These are phyloP conservation scores for Colletes collaris DNA, from an alignment of 2,888 invertebrate species.

Conservation along the genomic window DNA sequence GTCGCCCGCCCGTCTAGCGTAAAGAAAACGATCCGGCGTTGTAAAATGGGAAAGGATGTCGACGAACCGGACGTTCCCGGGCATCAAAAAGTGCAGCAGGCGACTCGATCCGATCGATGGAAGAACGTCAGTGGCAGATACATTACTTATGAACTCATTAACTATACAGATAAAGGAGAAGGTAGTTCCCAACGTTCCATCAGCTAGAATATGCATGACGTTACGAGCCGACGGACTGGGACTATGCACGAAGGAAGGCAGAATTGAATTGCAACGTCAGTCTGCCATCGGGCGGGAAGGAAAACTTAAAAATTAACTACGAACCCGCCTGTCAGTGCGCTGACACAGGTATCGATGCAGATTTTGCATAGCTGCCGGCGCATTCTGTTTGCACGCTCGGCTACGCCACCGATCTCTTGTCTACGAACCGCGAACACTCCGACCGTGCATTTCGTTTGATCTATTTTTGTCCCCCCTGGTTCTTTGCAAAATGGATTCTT, in stretches of 20 bases:
- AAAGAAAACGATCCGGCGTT: too few species aligned
- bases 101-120: conserved; percentile 59
- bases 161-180: conserved; percentile 73
- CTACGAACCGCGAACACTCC: not conserved
- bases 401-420: not conserved
- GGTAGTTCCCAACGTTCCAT: conserved; percentile 67
- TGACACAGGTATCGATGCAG: conserved; percentile 32
- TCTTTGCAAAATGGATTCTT: too few species aligned
- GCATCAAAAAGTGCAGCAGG: conserved; percentile 24
- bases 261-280: conserved; percentile 63
- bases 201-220: conserved; percentile 73
- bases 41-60: not conserved
- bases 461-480: too few species aligned
- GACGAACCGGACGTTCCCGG: not conserved
- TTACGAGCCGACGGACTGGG: conserved; percentile 54
- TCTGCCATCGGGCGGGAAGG: conserved; percentile 46
- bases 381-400: not conserved
- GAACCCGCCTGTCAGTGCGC: conserved; percentile 41
- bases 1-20: too few species aligned
- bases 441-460: too few species aligned
- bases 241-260: conserved; percentile 45
- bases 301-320: conserved; percentile 68
- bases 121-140: conserved; percentile 59
- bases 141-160: conserved; percentile 72
- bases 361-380: not conserved